Evolutionary conservation across 2,888 invertebrate genomes (phyloP), one percentile per base, ranked within the genome.

Genomic region (Diplazon laetatorius): DNA sequence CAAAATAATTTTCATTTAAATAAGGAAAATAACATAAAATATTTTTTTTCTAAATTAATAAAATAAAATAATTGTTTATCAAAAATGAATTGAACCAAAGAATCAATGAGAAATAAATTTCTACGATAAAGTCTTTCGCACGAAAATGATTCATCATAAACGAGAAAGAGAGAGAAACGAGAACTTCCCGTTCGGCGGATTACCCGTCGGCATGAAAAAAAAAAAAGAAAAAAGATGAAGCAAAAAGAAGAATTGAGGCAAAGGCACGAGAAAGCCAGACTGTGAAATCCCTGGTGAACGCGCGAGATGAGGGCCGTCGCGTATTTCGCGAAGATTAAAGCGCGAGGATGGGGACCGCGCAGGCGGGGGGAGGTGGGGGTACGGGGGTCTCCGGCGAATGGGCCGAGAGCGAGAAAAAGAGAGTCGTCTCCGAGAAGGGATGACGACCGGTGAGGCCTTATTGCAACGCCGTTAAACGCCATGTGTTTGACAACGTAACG

Each of bases 401-500:
- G n/a, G n/a, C n/a, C n/a, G n/a, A n/a, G n/a, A n/a, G n/a, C n/a
- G n/a, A n/a, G n/a, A n/a, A n/a, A n/a, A n/a, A 66, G 55, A 60
- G 50, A 57, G 55, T 78, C 73, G 39, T 78, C 84, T 85, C 80
- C 66, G 76, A 37, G 84, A 83, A 85, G 75, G 72, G 75, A 80
- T 69, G 76, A 72, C 66, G 79, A 76, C 63, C 76, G 79, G 69
- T 76, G 79, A 85, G 86, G 87, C 86, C 83, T 87, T 87, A 87
- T 86, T 85, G 85, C 84, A 82, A 85, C 85, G 83, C 86, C 87
- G 87, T 87, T 87, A 87, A 88, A 89, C 87, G 87, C 88, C 88
- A 89, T 87, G 86, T 89, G 88, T 88, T 89, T 88, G 88, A 89
- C 89, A 88, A 88, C 89, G 87, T 87, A 88, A 87, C 88, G 87